Evolutionary conservation across 2,797 vertebrate genomes (phyloP).

Genomic region (Dallia pectoralis): DNA sequence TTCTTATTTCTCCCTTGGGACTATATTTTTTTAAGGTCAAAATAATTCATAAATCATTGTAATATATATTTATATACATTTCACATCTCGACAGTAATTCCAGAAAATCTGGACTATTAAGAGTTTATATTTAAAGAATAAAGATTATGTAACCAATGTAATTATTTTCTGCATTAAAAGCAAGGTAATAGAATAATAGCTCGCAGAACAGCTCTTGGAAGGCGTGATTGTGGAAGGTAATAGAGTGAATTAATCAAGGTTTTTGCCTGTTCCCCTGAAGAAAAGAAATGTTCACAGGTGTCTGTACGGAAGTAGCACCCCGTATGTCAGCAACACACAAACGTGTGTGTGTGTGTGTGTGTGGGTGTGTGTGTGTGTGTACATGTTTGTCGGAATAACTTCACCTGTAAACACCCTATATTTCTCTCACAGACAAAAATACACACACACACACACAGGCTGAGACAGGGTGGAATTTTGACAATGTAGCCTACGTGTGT

Average conservation of each 20-base stretch:
- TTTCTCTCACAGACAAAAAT: conserved; percentile 4
- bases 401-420: not conserved
- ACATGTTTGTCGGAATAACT: not conserved
- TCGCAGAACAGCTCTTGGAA: conserved; percentile 43
- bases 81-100: not conserved
- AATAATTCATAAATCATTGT: not conserved
- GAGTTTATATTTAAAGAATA: not conserved
- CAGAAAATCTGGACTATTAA: not conserved
- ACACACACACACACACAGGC: conserved; percentile 1
- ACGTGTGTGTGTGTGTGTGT: conserved; percentile 3
- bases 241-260: conserved; percentile 27
- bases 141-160: not conserved
- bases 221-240: conserved; percentile 41
- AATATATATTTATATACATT: not conserved
- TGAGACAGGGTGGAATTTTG: not conserved
- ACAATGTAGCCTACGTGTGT: not conserved
- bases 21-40: not conserved
- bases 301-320: not conserved
- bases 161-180: not conserved
- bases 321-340: not conserved
- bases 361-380: not conserved
- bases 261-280: conserved; percentile 16
- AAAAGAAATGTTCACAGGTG: not conserved
- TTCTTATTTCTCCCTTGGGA: too few relatives aligned
- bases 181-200: conserved; percentile 39